Base-by-base conservation (phyloP, 35 echinoderm and acorn worm species). In the Eucidaris tribuloides region DNA sequence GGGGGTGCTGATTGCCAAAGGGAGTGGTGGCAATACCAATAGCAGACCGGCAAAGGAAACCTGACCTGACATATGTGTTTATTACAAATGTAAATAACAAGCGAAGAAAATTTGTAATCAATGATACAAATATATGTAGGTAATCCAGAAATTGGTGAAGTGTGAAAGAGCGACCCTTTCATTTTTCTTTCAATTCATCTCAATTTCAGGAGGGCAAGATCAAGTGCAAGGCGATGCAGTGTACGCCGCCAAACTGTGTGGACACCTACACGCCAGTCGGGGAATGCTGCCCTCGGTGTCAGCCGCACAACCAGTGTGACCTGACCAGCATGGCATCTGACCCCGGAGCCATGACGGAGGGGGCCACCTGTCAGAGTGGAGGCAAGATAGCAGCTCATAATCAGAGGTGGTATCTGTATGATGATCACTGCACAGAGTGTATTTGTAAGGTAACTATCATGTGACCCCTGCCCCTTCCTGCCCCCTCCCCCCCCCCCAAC, bases 221-320 rank as follows among this genome's bases (percentile, higher is more conserved):
- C 27, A 42, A 59, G 23, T 96, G 93, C 61, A 77, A 65, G 17
- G 72, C 88, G 14, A 35, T 82, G 38, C 48, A 64, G 19, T 96
- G 93, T 52, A 78, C 79, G 18, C 6, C 48, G 2, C 60, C 72
- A 39, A 91, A 88, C 72, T 96, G 93, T 60, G 78, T 55, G 17
- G 78, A 86, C 32, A 87, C 84, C 0, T 96, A 96, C 79, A 91
- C 84, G 7, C 93, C 93, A 14, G 57, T 77, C 7, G 93, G 68
- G 46, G 88, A 96, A 82, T 96, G 93, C 88, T 96, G 93, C 84
- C 93, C 93, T 76, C 88, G 78, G 3, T 96, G 93, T 83, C 87
- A 82, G 58, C 40, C 62, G 18, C 93, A 96, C 62, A 46, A 66
- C 18, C 58, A 63, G 5, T 96, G 93, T 58, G 77, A 79, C 49